Base-by-base conservation (phyloP, 92 coral and sea anemone species). In the Epizoanthus illoricatus region DNA sequence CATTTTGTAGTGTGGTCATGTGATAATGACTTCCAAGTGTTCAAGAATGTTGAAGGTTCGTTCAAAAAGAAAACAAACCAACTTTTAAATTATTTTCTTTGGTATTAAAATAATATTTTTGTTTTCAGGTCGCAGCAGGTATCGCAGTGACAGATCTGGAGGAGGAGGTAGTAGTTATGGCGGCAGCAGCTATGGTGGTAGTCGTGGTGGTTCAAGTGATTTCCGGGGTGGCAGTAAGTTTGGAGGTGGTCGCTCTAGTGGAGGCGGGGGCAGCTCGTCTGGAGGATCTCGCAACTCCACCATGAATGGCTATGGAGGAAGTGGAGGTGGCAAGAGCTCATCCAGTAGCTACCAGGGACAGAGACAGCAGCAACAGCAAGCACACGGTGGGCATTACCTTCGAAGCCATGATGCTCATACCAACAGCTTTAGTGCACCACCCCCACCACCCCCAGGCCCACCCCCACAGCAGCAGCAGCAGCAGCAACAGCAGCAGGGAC, bases 71-170 rank as follows among this genome's bases (percentile, higher is more conserved):
- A 8, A 49, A 49, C 2, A 49, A 49, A 49, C 56, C 52, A 5
- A 45, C 52, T 5, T 45, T 7, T 45, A 45, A 18, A 8, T 11
- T 15, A 17, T 24, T 17, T 36, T 17, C 41, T 15, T 24, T 33
- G 21, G 23, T 40, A 41, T 55, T 12, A 57, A 24, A 17, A 40
- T 1, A 20, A 0, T 75, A 7, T 56, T 47, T 69, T 59, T 61
- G 41, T 10, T 76, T 80, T 83, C 89, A 95, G 98, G 88, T 57
- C 97, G 98, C 71, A 94, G 86, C 84, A 97, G 97, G 79, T 95
- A 81, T 78, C 92, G 97, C 41, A 85, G 76, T 47, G 90, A 90
- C 74, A 60, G 87, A 60, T 86, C 87, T 42, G 84, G 91, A 62
- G 89, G 94, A 24, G 59, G 89, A 19, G 65, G 89, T 54, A 85